Conservation (phyloP, 2,797 vertebrate species). For the Hydrolagus colliei region DNA sequence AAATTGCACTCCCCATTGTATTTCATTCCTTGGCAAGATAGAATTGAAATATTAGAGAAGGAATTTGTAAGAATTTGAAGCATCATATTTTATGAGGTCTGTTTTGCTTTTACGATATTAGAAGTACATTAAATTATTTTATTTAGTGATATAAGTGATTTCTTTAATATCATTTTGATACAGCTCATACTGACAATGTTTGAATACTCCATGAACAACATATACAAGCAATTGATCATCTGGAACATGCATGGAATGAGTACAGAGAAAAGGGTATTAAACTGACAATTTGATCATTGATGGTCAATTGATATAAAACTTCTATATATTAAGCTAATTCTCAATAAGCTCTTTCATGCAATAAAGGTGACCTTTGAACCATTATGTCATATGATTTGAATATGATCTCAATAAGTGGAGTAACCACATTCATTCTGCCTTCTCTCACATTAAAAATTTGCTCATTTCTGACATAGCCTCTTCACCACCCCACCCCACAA, state of each 20-base stretch:
- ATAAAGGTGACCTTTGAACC: not conserved
- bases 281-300: not conserved
- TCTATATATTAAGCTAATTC: not conserved
- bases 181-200: not conserved
- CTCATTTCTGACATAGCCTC: too few species aligned
- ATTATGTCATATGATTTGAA: not conserved
- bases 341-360: not conserved
- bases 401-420: not conserved
- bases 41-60: not conserved
- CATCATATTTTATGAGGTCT: not conserved
- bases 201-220: not conserved
- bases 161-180: not conserved
- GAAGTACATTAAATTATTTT: not conserved
- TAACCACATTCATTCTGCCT: too few species aligned
- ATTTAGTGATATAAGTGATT: not conserved
- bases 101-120: not conserved
- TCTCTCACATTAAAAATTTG: too few species aligned
- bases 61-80: not conserved
- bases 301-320: not conserved
- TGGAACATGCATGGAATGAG: not conserved
- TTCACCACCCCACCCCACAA: too few species aligned
- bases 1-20: constrained; percentile 42
- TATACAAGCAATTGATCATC: not conserved
- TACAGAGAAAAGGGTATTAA: not conserved
- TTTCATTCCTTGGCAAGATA: not conserved